Base-by-base conservation (phyloP, 1,140 invertebrate genomes). In the Trichomalopsis sarcophagae region DNA sequence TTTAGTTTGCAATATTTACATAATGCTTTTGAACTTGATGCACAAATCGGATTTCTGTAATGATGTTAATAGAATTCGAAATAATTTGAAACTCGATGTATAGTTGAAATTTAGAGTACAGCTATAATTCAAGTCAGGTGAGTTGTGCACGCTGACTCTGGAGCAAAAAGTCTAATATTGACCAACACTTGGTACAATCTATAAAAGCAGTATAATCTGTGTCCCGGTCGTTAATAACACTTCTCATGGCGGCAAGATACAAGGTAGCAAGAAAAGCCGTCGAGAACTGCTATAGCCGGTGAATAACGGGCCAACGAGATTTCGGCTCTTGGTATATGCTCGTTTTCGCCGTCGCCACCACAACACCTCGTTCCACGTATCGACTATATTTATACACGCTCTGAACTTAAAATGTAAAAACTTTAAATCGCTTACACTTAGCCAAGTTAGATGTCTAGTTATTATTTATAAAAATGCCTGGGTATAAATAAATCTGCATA, bases 211-310 rank as follows among this genome's bases (percentile, higher is more conserved):
- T 75, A 77, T 86, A 80, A 84, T 84, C 71, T 86, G 55, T 77
- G 23, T 36, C 27, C 69, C 13, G 73, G 55, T 82, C 82, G 79
- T 84, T 84, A 84, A 87, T 87, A 81, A 84, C 75, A 84, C 79
- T 73, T 87, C 82, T 66, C 73, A 30, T 62, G 13, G 40, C 27
- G 23, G 81, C 77, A 82, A 86, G 50, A 80, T 55, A 75, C 50
- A 30, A 71, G 23, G 14, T n/a, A n/a, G 81, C 85, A 86, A 86
- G 85, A 86, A 86, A 85, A 80, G 7, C 81, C 33, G 75, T 74
- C 75, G 80, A 71, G 76, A 78, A 79, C 23, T 66, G 27, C 33
- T 44, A 27, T 27, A 40, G 55, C 55, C 55, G n/a, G 44, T 79
- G 71, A 86, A 82, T 86, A 86, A 86, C 30, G 76, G 14, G 40